Conservation (phyloP, 1,140 invertebrate genomes). For the Antheraea pernyi region DNA sequence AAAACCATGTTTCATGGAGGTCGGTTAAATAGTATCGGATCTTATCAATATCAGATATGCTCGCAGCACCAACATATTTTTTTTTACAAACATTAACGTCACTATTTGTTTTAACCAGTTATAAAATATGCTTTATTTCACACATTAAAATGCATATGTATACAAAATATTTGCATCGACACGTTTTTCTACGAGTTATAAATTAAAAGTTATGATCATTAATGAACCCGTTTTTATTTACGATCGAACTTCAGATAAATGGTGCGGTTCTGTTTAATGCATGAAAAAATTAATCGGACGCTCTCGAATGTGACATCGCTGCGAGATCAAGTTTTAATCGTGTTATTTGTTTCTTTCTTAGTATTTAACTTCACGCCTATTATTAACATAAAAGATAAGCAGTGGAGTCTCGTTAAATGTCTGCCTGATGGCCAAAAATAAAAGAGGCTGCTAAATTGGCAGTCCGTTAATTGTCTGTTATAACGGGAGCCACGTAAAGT, state of each 20-base stretch:
- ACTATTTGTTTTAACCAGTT: constrained; percentile 16
- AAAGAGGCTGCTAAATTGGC: too few species aligned
- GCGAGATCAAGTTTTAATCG: constrained; percentile 1
- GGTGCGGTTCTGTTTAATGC: constrained; percentile 35
- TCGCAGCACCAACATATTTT: background rate
- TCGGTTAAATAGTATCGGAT: too few species aligned
- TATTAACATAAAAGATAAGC: constrained; percentile 1
- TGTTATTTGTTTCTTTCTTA: background rate
- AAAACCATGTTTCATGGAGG: too few species aligned
- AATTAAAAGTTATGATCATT: constrained; percentile 64
- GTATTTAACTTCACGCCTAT: background rate
- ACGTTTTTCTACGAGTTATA: constrained; percentile 45
- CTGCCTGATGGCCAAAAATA: too few species aligned
- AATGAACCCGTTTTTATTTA: constrained; percentile 67
- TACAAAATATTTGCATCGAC: constrained; percentile 47
- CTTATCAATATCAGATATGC: too few species aligned
- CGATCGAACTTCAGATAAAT: constrained; percentile 53
- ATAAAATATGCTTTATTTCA: constrained; percentile 40
- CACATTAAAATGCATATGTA: constrained; percentile 24
- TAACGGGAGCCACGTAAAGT: too few species aligned
- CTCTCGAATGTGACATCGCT: constrained; percentile 17
- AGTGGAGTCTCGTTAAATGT: background rate
- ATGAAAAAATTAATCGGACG: constrained; percentile 43
- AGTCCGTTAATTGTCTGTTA: too few species aligned
- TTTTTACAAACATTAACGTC: background rate